A percentile compares a stretch with the other conserved stretches of the same genome.
Evolutionary conservation across 2,113 vertebrate genomes (phyloP).

Genomic region (Rhinogobius similis): DNA sequence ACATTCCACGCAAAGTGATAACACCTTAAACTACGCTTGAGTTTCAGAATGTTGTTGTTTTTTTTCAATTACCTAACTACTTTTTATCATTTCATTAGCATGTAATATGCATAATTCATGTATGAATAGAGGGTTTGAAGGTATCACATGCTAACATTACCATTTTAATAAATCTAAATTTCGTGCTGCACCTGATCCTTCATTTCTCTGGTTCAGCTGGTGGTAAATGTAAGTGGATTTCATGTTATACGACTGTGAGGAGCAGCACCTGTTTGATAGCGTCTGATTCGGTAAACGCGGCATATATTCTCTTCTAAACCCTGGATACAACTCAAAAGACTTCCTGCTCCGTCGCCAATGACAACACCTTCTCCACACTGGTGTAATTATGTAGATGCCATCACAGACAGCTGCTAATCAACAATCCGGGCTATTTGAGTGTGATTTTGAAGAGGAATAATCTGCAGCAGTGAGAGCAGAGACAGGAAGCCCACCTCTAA

Average conservation of each 20-base stretch:
- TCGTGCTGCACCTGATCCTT: not conserved
- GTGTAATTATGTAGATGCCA: not conserved
- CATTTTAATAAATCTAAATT: not conserved
- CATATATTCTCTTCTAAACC: not conserved
- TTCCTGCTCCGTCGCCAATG: not conserved
- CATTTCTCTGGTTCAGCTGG: not conserved
- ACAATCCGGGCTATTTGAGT: not conserved
- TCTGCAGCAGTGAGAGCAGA: not conserved
- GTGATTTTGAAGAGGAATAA: not conserved
- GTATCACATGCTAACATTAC: not conserved
- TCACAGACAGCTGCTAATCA: conserved; percentile 1
- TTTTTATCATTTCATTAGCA: too few species aligned
- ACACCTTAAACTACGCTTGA: too few species aligned
- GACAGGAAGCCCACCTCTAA: not conserved
- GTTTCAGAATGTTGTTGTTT: too few species aligned
- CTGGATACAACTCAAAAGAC: not conserved
- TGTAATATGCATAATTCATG: too few species aligned
- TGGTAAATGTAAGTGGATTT: not conserved
- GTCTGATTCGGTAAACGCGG: not conserved
- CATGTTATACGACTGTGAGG: not conserved
- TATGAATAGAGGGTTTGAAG: too few species aligned
- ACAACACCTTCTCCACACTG: not conserved
- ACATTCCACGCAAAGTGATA: too few species aligned
- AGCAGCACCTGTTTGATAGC: not conserved
- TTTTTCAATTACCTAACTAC: too few species aligned